Percentiles rank a stretch among this genome's conserved stretches.
phyloP scores from a whole-genome alignment of 2,797 vertebrate species.

The Sternarchorhynchus goeldii region DNA sequence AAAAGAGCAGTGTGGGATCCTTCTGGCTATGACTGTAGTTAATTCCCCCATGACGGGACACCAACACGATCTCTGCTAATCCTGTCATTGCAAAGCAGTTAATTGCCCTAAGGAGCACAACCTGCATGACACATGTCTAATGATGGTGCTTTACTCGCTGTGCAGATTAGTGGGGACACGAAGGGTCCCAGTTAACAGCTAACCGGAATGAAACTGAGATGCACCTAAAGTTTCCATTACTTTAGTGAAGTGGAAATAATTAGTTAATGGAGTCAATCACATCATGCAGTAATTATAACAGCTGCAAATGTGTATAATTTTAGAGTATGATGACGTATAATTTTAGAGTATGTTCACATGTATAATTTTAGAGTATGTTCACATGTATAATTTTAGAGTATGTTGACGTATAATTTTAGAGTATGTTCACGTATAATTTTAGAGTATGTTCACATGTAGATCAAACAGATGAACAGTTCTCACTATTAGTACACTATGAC shows the following conservation, averaged over 20 bases:
- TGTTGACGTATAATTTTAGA: no score
- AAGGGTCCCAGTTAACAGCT: not conserved
- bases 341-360: no score
- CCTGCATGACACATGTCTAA: conserved; percentile 16
- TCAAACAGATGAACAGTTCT: no score
- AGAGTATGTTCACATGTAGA: no score
- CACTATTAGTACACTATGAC: not conserved
- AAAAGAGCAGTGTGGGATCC: not conserved
- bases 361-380: no score
- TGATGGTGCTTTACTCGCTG: not conserved
- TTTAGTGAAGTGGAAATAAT: no score
- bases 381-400: no score
- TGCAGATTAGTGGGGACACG: not conserved
- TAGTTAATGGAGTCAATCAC: no score
- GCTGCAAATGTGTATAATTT: no score
- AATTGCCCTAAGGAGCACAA: conserved; percentile 14
- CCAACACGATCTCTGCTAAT: conserved; percentile 16
- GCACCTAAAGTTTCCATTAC: not conserved
- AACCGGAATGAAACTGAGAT: not conserved
- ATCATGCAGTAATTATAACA: no score
- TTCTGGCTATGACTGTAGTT: not conserved
- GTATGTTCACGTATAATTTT: no score
- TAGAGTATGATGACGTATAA: no score
- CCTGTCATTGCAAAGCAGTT: conserved; percentile 16
- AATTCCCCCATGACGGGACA: not conserved